Base-by-base conservation (phyloP, 2,888 invertebrate species). In the Platycheirus rosarum region DNA sequence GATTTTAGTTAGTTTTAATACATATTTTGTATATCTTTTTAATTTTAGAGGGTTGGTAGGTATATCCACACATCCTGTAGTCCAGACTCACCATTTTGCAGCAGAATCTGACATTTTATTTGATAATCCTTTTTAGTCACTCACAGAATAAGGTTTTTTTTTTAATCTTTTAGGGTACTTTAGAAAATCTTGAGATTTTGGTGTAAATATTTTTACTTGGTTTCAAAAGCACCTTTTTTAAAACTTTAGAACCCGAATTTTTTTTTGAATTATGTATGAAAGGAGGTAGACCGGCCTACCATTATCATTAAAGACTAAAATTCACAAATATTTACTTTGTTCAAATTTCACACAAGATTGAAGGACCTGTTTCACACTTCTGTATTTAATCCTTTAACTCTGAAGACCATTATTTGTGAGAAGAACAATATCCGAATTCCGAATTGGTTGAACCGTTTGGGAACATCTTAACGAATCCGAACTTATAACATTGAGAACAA, bases 401-500 rank as follows among this genome's bases (percentile, higher is more conserved):
- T 18, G 14, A n/a, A 20, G 35, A 32, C 13, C 7, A 20, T 1
- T 29, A 29, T 32, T 16, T 11, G 14, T 16, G 4, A 16, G 16
- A 11, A 8, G 37, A 18, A 7, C 20, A 60, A 44, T 16, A 44
- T 66, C 71, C 69, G 62, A 42, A 13, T 51, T 2, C 40, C 57
- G 44, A 60, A 20, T 29, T 18, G 40, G 40, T 26, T 23, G 7
- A 82, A 78, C 65, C 71, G 76, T 69, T 40, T 23, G n/a, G 23
- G 44, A 51, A 76, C 63, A 77, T 82, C 71, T 84, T 70, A 55
- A 8, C 42, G 44, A 60, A 11, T 14, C 35, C 84, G 85, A 84
- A 89, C 89, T 89, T 87, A 88, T 87, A 88, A 86, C 89, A 88
- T 87, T 87, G 90, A 89, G 88, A 88, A 87, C 87, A 88, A 88